These are phyloP conservation scores for Channa maculata DNA, from an alignment of 2,113 vertebrate genomes.

Conservation along the genomic window DNA sequence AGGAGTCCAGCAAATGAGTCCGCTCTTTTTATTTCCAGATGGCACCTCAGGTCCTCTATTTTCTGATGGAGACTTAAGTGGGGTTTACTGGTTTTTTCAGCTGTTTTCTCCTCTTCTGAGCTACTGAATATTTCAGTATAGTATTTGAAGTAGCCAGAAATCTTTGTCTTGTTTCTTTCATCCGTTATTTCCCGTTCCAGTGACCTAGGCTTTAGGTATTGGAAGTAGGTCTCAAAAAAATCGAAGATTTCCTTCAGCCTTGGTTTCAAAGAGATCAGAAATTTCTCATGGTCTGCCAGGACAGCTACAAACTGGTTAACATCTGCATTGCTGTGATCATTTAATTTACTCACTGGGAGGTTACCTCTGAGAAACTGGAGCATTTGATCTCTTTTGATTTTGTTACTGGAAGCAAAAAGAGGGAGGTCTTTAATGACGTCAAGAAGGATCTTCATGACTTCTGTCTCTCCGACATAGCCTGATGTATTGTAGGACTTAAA, in stretches of 20 bases:
- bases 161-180: slow-evolving; percentile 50
- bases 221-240: slow-evolving; percentile 66
- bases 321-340: neutral
- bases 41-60: slow-evolving; percentile 23
- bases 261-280: slow-evolving; percentile 49
- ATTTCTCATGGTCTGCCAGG: slow-evolving; percentile 38
- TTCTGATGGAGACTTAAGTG: slow-evolving; percentile 44
- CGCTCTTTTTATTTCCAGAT: slow-evolving; percentile 53
- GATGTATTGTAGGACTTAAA: slow-evolving; percentile 48
- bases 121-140: slow-evolving; percentile 42
- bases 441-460: slow-evolving; percentile 51
- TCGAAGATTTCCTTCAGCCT: slow-evolving; percentile 49
- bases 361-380: slow-evolving; percentile 55
- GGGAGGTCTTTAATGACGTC: slow-evolving; percentile 31
- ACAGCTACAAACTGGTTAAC: slow-evolving; percentile 17
- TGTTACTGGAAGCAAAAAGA: slow-evolving; percentile 19
- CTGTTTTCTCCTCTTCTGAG: slow-evolving; percentile 41
- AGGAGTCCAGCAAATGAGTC: slow-evolving; percentile 64
- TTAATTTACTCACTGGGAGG: neutral
- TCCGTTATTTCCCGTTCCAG: slow-evolving; percentile 65
- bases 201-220: slow-evolving; percentile 48
- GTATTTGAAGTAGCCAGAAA: slow-evolving; percentile 40
- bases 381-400: slow-evolving; percentile 39
- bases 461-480: slow-evolving; percentile 58
- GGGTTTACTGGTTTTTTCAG: slow-evolving; percentile 52